A percentile compares a stretch with the other conserved stretches of the same genome.
These are phyloP conservation scores for Centrocercus urophasianus DNA, from an alignment of 2,113 vertebrate species.

Conservation along the genomic window DNA sequence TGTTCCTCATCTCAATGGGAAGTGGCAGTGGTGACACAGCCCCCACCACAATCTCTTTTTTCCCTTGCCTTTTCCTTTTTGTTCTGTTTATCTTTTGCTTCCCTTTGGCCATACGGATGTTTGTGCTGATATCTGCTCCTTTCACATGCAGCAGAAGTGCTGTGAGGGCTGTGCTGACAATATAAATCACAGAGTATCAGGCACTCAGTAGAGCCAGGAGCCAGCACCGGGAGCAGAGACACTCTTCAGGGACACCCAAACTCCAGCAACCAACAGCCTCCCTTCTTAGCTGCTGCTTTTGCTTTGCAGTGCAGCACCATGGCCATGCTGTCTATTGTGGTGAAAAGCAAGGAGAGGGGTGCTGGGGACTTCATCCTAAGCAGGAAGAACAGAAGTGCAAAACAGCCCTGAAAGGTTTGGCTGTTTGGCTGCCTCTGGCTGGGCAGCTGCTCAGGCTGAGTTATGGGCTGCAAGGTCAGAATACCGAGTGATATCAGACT, in stretches of 20 bases:
- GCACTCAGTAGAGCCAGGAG: not conserved
- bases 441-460: not conserved
- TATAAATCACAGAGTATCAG: not conserved
- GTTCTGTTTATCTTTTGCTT: not conserved
- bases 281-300: not conserved
- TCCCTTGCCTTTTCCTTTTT: not conserved
- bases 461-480: not conserved
- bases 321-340: not conserved
- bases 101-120: not conserved
- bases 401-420: not conserved
- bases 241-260: not conserved
- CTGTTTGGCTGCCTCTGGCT: not conserved
- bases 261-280: not conserved
- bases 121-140: not conserved
- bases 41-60: not conserved
- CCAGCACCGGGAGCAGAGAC: not conserved
- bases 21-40: not conserved
- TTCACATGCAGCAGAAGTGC: not conserved
- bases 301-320: not conserved
- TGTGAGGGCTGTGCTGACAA: rapidly evolving
- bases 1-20: rapidly evolving
- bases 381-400: not conserved
- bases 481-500: not conserved
- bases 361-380: not conserved
- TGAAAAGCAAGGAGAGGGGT: not conserved